Base-by-base conservation (phyloP, 2,888 invertebrate genomes). In the Apodemia hepburni region DNA sequence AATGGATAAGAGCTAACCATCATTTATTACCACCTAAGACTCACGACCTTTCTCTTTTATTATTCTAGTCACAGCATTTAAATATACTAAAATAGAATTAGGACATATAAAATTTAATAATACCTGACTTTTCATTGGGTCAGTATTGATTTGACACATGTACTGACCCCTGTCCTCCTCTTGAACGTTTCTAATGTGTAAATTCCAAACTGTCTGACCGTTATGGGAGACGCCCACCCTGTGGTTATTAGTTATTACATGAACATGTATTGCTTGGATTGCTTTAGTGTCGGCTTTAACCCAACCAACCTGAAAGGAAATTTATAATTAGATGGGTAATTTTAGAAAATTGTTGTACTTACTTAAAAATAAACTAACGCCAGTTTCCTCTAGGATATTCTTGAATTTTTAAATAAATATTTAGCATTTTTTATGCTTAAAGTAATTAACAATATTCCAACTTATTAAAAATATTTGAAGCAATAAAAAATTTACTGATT, bases 121-220 rank as follows among this genome's bases (percentile, higher is more conserved):
- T 89, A 98, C 96, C 95, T 97, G 98, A 84, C 96, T 97, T 86
- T 96, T 96, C 98, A 98, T 98, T 0, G 98, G 98, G 86, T 97
- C 97, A 22, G 98, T 98, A 91, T 98, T 98, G 77, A 98, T 95
- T 90, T 98, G 98, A 85, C 98, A 98, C 97, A 97, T 97, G 88
- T 98, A 98, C 73, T 95, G 94, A 38, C 98, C 98, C 60, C 95
- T 93, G 84, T 98, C 98, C 78, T 97, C 97, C 79, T 96, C 96
- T 75, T 96, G 96, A 2, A 96, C 95, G 73, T 95, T 95, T 76
- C 95, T 95, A 79, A 98, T 97, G 84, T 97, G 97, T 68, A 98
- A 93, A 87, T 97, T 97, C 98, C 98, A 98, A 75, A 95, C 96
- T 69, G 95, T 93, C 83, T 96, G 96, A 77, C 97, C 97, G 77